Evolutionary conservation across 2,888 invertebrate genomes (phyloP), one percentile per base, ranked within the genome.

Genomic region (Thera obeliscata): DNA sequence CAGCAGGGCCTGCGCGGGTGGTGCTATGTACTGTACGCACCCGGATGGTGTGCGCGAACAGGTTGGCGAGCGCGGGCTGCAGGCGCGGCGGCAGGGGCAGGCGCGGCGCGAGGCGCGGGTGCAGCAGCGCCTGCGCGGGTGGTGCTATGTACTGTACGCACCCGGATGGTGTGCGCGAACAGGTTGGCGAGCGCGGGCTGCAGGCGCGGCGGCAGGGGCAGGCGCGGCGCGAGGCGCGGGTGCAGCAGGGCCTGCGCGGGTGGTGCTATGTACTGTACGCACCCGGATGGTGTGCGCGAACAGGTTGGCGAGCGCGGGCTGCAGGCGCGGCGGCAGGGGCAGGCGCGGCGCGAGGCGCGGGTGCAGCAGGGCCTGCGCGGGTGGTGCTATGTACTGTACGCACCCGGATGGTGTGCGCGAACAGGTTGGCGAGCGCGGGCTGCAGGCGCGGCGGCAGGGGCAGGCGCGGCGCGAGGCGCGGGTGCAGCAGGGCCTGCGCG

Each of bases 251-350:
- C 95, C 78, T 96, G 95, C 82, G 97, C 96, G 58, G 97, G 22
- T 22, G 22, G 22, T 22, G 38, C 38, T 12, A 7, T 5, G 52
- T 1, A 33, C 22, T 22, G 22, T 36, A 52, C 46, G 60, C 88
- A 98, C 98, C 95, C 98, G 95, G 85, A 99, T 98, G 61, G 99
- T 99, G 91, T 98, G 98, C 83, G 97, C 96, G 94, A 98, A 98
- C 74, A 98, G 95, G 87, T 96, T 97, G 77, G 96, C 96, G 74
- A 98, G 96, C 65, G 97, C 96, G 72, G 97, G 96, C 87, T 97
- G 96, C 78, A 99, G 95, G 76, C 98, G 95, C 74, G 96, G 95
- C 63, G 99, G 99, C 74, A 99, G 94, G 67, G 98, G 98, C 85
- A 99, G 94, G 78, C 95, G 94, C 60, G 96, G 95, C 68, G 98